Percentiles rank a stretch among this genome's conserved stretches.
phyloP scores from a whole-genome alignment of 2,113 vertebrate species.

The Chaetops frenatus region DNA sequence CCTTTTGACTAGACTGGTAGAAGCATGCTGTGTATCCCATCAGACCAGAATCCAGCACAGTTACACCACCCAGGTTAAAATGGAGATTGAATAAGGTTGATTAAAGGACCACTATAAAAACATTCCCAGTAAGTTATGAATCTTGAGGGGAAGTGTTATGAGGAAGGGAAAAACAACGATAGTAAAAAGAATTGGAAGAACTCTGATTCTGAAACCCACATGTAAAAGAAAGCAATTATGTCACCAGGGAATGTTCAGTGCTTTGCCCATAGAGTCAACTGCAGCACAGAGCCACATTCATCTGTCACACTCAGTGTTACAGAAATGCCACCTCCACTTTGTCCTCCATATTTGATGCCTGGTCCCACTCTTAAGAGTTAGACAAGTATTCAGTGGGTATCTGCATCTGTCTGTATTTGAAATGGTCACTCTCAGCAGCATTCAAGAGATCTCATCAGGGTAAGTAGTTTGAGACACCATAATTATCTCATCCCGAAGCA shows the following conservation, averaged over 20 bases:
- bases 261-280: not conserved
- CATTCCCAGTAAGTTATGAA: not conserved
- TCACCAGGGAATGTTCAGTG: not conserved
- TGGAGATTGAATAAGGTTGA: not conserved
- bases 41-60: not conserved
- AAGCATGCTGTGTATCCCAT: not conserved
- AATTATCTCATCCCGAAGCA: not conserved
- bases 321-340: not conserved
- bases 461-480: not conserved
- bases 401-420: not conserved
- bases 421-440: not conserved
- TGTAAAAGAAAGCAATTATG: not conserved
- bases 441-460: not conserved
- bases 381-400: not conserved
- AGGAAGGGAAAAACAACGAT: not conserved
- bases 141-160: not conserved
- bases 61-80: not conserved
- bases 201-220: not conserved
- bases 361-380: not conserved
- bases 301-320: too few relatives aligned
- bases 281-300: not conserved
- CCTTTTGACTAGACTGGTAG: not conserved
- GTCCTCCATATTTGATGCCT: too few relatives aligned
- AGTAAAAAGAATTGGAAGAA: not conserved
- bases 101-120: not conserved